Evolutionary conservation across 1,140 invertebrate genomes (phyloP).

Genomic region (Drosophila parabipectinata): DNA sequence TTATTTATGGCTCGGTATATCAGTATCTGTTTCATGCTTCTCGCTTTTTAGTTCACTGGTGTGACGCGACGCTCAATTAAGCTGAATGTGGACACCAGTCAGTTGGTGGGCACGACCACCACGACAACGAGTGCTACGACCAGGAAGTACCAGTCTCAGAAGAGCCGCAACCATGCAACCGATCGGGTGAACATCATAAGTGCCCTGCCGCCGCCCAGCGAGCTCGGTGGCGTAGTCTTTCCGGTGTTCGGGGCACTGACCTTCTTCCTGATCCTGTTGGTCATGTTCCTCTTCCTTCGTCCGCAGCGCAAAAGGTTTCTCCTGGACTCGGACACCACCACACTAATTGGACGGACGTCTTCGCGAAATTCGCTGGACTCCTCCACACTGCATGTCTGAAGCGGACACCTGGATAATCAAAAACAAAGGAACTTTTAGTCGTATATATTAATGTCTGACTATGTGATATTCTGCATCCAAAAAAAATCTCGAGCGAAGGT

Average conservation of each 20-base stretch:
- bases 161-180: conserved; percentile 30
- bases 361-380: conserved; percentile 59
- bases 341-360: conserved; percentile 45
- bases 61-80: conserved; percentile 77
- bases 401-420: not conserved
- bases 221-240: conserved; percentile 69
- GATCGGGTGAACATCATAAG: conserved; percentile 75
- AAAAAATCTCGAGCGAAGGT: conserved; percentile 35
- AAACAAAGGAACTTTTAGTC: conserved; percentile 64
- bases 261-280: conserved; percentile 67
- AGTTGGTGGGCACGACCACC: conserved; percentile 52
- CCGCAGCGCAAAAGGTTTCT: conserved; percentile 68
- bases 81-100: conserved; percentile 73
- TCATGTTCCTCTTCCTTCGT: conserved; percentile 75
- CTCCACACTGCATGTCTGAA: conserved; percentile 69
- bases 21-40: not conserved
- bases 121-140: conserved; percentile 1
- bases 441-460: conserved; percentile 77
- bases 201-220: conserved; percentile 64
- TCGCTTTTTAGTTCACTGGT: conserved; percentile 61
- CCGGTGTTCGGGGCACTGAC: conserved; percentile 70
- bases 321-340: conserved; percentile 55
- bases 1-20: not conserved
- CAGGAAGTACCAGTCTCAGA: conserved; percentile 6
- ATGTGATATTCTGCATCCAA: conserved; percentile 76